Conservation (phyloP, 1,140 invertebrate species). For the Rhagoletis zephyria region DNA sequence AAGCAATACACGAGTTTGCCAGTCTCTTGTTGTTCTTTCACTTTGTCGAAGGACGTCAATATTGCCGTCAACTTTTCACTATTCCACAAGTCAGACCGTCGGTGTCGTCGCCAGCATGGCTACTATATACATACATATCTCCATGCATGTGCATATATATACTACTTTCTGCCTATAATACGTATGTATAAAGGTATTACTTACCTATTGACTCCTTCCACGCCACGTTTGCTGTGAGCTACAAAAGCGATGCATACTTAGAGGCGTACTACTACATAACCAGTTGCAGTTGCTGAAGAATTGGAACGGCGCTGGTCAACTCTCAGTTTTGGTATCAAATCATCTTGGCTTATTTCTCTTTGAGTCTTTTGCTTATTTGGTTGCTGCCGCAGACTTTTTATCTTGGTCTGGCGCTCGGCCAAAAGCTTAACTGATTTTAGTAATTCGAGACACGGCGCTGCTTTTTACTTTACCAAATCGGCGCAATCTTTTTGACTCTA, state of each 20-base stretch:
- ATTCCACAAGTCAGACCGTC: not conserved
- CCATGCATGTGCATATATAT: not conserved
- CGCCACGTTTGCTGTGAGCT: too few species aligned
- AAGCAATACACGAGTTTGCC: constrained; percentile 23
- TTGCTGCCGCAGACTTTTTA: too few species aligned
- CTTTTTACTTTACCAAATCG: too few species aligned
- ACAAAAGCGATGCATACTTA: not conserved
- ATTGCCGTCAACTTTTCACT: constrained; percentile 20
- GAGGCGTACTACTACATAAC: not conserved
- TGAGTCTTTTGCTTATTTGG: too few species aligned
- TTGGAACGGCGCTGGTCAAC: too few species aligned
- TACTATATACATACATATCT: not conserved
- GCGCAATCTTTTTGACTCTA: too few species aligned
- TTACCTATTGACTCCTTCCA: not conserved
- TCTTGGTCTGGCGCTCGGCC: too few species aligned
- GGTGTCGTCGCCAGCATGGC: not conserved
- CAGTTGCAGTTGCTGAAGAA: too few species aligned
- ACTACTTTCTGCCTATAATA: not conserved
- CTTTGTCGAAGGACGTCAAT: constrained; percentile 30
- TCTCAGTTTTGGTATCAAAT: too few species aligned
- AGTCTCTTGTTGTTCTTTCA: not conserved
- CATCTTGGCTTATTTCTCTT: too few species aligned
- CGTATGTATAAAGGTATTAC: not conserved
- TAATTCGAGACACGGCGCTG: too few species aligned
- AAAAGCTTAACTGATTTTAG: too few species aligned